Percentiles rank a stretch among this genome's conserved stretches.
Conservation (phyloP, 2,113 vertebrate species). For the Solea senegalensis region DNA sequence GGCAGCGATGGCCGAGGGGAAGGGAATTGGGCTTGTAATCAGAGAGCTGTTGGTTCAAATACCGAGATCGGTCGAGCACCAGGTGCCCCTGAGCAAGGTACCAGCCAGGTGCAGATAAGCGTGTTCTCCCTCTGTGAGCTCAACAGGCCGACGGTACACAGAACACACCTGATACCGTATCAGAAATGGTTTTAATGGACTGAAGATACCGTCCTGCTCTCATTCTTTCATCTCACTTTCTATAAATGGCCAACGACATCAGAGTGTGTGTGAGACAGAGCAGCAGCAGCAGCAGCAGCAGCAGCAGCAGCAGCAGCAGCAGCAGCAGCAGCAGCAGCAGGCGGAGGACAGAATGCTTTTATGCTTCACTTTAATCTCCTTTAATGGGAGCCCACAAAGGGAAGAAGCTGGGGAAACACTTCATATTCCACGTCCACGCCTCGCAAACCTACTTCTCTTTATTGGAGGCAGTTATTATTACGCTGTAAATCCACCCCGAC, state of each 20-base stretch:
- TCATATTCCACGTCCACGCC: slow-evolving; percentile 26
- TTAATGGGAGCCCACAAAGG: slow-evolving; percentile 10
- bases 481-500: slow-evolving; percentile 22
- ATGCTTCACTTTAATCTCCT: slow-evolving; percentile 42
- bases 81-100: too few species aligned
- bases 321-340: too few species aligned
- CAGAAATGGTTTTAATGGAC: slow-evolving; percentile 59
- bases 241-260: slow-evolving; percentile 44
- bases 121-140: too few species aligned
- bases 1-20: too few species aligned
- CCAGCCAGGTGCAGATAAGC: too few species aligned
- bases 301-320: too few species aligned
- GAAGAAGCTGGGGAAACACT: slow-evolving; percentile 2
- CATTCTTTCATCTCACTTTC: slow-evolving; percentile 54
- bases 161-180: slow-evolving; percentile 72
- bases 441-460: slow-evolving; percentile 19
- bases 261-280: slow-evolving; percentile 42
- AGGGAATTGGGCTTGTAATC: too few species aligned
- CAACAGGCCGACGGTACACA: slow-evolving; percentile 5
- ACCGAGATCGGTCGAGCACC: too few species aligned
- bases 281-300: slow-evolving; percentile 15
- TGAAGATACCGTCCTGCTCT: slow-evolving; percentile 48
- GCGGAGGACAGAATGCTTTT: slow-evolving; percentile 45
- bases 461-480: slow-evolving; percentile 20
- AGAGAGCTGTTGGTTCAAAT: too few species aligned